These are phyloP conservation scores for Lasioglossum pauxillum DNA, from an alignment of 2,888 invertebrate species.

Conservation along the genomic window DNA sequence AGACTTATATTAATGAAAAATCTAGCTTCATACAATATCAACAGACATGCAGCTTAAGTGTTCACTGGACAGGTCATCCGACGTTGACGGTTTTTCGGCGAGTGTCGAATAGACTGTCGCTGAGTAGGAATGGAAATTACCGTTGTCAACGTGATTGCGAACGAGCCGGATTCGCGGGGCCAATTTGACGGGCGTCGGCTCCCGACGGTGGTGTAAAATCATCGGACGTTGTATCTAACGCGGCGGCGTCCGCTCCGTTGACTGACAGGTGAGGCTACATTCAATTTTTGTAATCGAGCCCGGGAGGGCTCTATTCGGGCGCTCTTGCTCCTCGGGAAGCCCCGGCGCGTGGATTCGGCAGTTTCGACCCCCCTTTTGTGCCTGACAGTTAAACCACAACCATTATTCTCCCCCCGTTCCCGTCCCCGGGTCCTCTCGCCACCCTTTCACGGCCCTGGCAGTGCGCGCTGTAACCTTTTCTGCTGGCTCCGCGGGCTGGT, in stretches of 20 bases:
- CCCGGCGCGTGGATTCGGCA: slow-evolving; percentile 69
- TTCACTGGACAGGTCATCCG: not conserved
- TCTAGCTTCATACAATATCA: too few relatives aligned
- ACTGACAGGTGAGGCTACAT: slow-evolving; percentile 74
- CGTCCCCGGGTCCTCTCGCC: slow-evolving; percentile 26
- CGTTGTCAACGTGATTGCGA: slow-evolving; percentile 26
- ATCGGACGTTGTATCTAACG: slow-evolving; percentile 55
- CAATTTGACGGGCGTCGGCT: slow-evolving; percentile 38
- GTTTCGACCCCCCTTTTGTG: slow-evolving; percentile 72
- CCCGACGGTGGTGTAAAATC: slow-evolving; percentile 60
- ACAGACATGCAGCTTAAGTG: not conserved
- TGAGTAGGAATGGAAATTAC: slow-evolving; percentile 27
- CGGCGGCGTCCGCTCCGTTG: slow-evolving; percentile 53
- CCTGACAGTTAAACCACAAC: slow-evolving; percentile 75
- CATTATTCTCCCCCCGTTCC: slow-evolving; percentile 67
- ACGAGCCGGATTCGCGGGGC: slow-evolving; percentile 26
- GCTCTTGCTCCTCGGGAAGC: slow-evolving; percentile 25
- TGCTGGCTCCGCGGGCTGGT: slow-evolving; percentile 16
- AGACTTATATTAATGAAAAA: too few relatives aligned
- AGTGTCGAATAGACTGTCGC: not conserved
- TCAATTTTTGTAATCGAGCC: slow-evolving; percentile 75
- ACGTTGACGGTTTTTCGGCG: not conserved
- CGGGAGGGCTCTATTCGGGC: slow-evolving; percentile 60
- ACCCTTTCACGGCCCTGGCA: slow-evolving; percentile 16
- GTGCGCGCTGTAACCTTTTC: slow-evolving; percentile 60